Base-by-base conservation (phyloP, 2,888 invertebrate species). In the Coenonympha glycerion region DNA sequence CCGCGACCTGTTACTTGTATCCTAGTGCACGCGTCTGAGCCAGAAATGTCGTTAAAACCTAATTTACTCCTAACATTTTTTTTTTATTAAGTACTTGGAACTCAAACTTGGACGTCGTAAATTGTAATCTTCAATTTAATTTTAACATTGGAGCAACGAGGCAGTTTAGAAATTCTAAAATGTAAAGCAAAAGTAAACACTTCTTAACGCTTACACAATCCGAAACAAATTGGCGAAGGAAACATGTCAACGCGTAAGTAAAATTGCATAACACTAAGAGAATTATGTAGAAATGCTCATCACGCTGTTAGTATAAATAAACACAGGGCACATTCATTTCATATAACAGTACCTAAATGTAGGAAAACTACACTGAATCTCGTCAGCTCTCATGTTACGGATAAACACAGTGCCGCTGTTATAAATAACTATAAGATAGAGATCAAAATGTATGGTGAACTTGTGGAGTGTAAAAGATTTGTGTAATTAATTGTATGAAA, bases 381-480 rank as follows among this genome's bases (percentile, higher is more conserved):
- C n/a, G 33, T 33, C 9, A 11, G 28, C 9, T 49, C 22, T 52
- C 42, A 19, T 31, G 24, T 52, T 46, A 55, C 48, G 31, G 33
- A 48, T 36, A 34, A 26, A 47, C 44, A 18, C 41, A 48, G 40
- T 40, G 54, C 36, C 41, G 30, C 37, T 22, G 15, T 31, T 37
- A 34, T 54, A 54, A 50, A 40, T 52, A n/a, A n/a, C n/a, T n/a
- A n/a, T 33, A 49, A 45, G 48, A 52, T 52, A 52, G 34, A 26
- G 40, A 52, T 52, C 52, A 28, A 19, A 26, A 19, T 6, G 22
- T 6, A 15, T 22, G 16, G 26, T 26, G 24, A 16, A 4, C 15
- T 40, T 24, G 24, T 40, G 26, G 15, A 36, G 11, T 19, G 36
- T 11, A 19, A 19, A 19, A 33, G 16, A 2, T 36, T 21, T 21